Base-by-base conservation (phyloP, 2,797 vertebrate genomes). In the Tragelaphus oryx region DNA sequence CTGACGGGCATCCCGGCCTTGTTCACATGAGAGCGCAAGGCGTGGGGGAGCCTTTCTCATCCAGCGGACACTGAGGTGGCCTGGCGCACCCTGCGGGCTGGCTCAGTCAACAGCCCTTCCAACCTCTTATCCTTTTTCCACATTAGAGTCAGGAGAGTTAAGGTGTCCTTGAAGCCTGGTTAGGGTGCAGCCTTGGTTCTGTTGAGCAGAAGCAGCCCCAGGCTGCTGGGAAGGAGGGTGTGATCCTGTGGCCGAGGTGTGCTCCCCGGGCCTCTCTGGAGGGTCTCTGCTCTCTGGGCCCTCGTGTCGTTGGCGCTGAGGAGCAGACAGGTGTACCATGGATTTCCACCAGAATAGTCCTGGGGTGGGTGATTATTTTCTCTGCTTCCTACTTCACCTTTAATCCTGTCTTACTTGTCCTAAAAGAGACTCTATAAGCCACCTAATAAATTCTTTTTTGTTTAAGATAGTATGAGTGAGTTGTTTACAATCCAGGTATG, bases 11-110 rank as follows among this genome's bases (percentile, higher is more conserved):
- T 20, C 30, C 11, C 0, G 3, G 81, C 60, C 44, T 37, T 59
- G 24, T 50, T 16, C 59, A n/a, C 7, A 0, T 1, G n/a, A 88
- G 52, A 54, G 22, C 17, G 12, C 24, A 65, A 16, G 80, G 20
- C 17, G 0, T 0, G 0, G n/a, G 2, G 33, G 12, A 17, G 44
- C 30, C 41, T 85, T 54, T 57, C 37, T 93, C 6, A 12, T 57
- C 28, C 8, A 68, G 16, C 0, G 3, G 26, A 48, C 33, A 44
- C 33, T 33, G 9, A 9, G 48, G 37, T 13, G 28, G 60, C 5
- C 3, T 10, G 33, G 41, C 3, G 2, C 44, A 28, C 44, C 20
- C 52, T 12, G 3, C 0, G 0, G 13, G 8, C 37, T 20, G 41
- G 37, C 13, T 59, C 65, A 41, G 41, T 74, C 4, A 3, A 1